Evolutionary conservation across 1,140 invertebrate species (phyloP).

Genomic region (Drosophila cardini): DNA sequence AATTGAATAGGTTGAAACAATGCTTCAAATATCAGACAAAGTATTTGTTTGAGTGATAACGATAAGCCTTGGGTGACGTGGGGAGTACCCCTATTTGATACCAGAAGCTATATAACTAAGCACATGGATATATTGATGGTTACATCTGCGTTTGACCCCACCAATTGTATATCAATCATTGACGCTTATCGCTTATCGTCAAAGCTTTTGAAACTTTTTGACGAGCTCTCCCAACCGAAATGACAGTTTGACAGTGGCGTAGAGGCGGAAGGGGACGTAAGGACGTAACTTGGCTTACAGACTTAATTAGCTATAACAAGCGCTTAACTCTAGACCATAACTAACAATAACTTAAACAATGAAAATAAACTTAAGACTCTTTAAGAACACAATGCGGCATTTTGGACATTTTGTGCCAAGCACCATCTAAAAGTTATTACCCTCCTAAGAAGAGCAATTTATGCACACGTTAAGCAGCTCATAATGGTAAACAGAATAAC

Average conservation of each 20-base stretch:
- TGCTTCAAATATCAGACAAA: constrained; percentile 6
- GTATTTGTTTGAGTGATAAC: constrained; percentile 19
- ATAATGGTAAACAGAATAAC: constrained; percentile 23
- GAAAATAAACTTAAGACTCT: constrained; percentile 2
- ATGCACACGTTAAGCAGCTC: constrained; percentile 47
- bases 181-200: constrained; percentile 19
- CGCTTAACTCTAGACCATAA: constrained; percentile 1
- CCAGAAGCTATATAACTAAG: neutral
- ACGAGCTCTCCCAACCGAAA: constrained; percentile 7
- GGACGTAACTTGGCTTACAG: neutral
- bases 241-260: constrained; percentile 1
- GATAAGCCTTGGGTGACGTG: constrained; percentile 17
- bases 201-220: constrained; percentile 14
- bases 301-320: constrained; percentile 17
- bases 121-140: constrained; percentile 10
- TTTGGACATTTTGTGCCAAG: constrained; percentile 12
- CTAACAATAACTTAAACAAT: neutral
- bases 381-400: too few species aligned
- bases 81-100: constrained; percentile 18
- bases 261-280: neutral
- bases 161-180: constrained; percentile 38
- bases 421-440: constrained; percentile 25
- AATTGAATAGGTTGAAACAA: constrained; percentile 24
- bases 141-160: constrained; percentile 15
- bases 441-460: constrained; percentile 16